Conservation (phyloP, 53 echinoderm and acorn worm genomes). For the Holothuria scabra region DNA sequence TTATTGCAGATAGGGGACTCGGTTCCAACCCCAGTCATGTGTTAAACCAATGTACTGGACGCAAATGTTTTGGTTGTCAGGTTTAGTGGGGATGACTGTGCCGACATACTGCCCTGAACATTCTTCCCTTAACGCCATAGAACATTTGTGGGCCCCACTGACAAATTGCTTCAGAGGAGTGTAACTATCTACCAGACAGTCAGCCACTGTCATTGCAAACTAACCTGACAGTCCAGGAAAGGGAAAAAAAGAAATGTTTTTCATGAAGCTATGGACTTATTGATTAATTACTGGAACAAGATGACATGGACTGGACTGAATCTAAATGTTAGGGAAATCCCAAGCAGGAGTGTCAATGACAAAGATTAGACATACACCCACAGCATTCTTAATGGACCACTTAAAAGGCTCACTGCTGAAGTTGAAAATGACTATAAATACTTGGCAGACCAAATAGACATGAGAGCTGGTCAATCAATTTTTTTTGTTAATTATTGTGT, state of each 20-base stretch:
- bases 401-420: neutral
- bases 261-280: neutral
- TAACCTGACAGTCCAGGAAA: neutral
- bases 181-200: too few species aligned
- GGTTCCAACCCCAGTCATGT: constrained; percentile 11
- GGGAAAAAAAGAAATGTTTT: too few species aligned
- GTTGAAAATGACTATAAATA: neutral
- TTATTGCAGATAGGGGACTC: constrained; percentile 1
- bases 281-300: neutral
- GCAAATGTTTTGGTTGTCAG: neutral
- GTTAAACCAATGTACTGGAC: neutral
- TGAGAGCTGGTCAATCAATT: neutral
- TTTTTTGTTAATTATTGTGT: too few species aligned
- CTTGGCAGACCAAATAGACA: neutral
- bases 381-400: neutral
- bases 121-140: constrained; percentile 33
- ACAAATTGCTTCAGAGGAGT: neutral
- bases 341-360: neutral
- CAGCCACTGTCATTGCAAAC: too few species aligned
- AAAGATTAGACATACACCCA: neutral
- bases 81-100: constrained; percentile 3
- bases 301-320: neutral
- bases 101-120: constrained; percentile 24
- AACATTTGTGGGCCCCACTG: constrained; percentile 18
- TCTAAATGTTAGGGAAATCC: neutral